These are phyloP conservation scores for Drosophila navojoa DNA, from an alignment of 1,140 invertebrate species.

Conservation along the genomic window DNA sequence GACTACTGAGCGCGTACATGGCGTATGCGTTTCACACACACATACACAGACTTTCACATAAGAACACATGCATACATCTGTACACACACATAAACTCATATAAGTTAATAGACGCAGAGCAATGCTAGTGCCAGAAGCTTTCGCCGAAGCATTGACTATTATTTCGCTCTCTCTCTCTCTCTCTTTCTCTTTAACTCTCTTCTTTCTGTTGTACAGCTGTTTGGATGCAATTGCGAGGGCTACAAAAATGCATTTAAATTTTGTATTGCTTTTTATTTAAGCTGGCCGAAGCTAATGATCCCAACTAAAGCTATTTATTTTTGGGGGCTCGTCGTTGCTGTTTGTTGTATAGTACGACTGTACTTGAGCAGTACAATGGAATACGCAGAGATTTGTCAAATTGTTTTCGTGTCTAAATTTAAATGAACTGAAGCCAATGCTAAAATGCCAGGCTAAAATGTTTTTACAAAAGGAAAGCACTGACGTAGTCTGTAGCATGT, in stretches of 20 bases:
- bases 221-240: slow-evolving; percentile 36
- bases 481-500: slow-evolving; percentile 32
- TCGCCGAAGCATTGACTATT: slow-evolving; percentile 1
- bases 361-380: slow-evolving; percentile 48
- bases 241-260: slow-evolving; percentile 23
- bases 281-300: slow-evolving; percentile 18
- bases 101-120: slow-evolving; percentile 12
- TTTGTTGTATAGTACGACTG: slow-evolving; percentile 60
- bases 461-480: slow-evolving; percentile 29
- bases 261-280: slow-evolving; percentile 22
- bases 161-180: slow-evolving; percentile 7
- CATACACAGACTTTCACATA: slow-evolving; percentile 34
- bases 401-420: slow-evolving; percentile 67
- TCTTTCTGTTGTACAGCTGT: slow-evolving; percentile 27
- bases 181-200: slow-evolving; percentile 1
- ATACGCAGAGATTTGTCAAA: slow-evolving; percentile 64
- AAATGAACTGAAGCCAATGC: slow-evolving; percentile 64
- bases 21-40: slow-evolving; percentile 59
- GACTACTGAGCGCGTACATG: slow-evolving; percentile 72
- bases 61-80: slow-evolving; percentile 37
- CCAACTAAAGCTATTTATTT: neutral
- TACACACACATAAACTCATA: slow-evolving; percentile 17
- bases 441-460: slow-evolving; percentile 22
- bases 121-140: slow-evolving; percentile 37
- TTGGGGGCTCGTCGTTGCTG: slow-evolving; percentile 56